phyloP scores from a whole-genome alignment of 2,888 invertebrate species.

The Eugnorisma glareosa region DNA sequence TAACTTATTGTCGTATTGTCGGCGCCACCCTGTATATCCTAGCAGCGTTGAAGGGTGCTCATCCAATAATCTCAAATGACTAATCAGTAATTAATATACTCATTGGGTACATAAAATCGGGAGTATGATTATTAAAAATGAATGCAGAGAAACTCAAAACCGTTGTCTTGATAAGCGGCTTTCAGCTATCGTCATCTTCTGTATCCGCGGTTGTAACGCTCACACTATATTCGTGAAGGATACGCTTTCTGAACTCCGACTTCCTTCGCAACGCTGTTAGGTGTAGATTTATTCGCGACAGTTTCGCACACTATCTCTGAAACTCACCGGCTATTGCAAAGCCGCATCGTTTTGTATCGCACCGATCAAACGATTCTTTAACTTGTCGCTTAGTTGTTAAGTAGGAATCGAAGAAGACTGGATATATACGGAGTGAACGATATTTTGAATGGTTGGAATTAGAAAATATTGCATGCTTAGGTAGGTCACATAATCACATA shows the following conservation, averaged over 20 bases:
- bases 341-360: constrained; percentile 26
- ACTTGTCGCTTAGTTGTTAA: constrained; percentile 68
- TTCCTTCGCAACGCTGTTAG: constrained; percentile 21
- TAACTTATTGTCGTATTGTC: background rate
- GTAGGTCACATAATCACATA: constrained; percentile 57
- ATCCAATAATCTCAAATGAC: constrained; percentile 21
- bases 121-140: background rate
- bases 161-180: background rate
- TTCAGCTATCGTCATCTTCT: background rate
- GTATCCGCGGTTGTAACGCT: constrained; percentile 1
- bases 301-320: background rate
- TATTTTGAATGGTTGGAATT: constrained; percentile 69
- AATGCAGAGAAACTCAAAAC: background rate
- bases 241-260: constrained; percentile 15
- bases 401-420: constrained; percentile 82
- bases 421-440: constrained; percentile 72
- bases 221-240: constrained; percentile 15
- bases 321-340: constrained; percentile 15
- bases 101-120: constrained; percentile 9
- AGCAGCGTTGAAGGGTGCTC: background rate
- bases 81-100: constrained; percentile 23
- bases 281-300: constrained; percentile 17
- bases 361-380: constrained; percentile 42
- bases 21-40: background rate
- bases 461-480: constrained; percentile 69